These are phyloP conservation scores for Macrobrachium rosenbergii DNA, from an alignment of 1,140 invertebrate genomes.

Conservation along the genomic window DNA sequence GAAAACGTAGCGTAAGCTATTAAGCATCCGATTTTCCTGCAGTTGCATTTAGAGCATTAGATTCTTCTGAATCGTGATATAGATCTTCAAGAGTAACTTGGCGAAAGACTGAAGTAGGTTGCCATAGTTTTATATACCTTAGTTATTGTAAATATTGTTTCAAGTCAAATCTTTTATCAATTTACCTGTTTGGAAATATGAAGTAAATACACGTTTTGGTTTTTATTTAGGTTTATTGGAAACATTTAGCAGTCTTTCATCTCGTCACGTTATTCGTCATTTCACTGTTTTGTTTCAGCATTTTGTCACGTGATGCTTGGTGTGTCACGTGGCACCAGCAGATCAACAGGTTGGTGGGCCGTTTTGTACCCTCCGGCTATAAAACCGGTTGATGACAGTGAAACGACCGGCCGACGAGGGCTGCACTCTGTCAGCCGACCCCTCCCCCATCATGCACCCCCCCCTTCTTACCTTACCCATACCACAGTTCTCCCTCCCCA, in stretches of 20 bases:
- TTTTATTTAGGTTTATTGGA: neutral
- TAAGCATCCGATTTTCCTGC: too few relatives aligned
- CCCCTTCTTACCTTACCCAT: neutral
- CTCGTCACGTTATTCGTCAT: neutral
- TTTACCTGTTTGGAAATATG: too few relatives aligned
- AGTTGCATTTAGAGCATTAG: too few relatives aligned
- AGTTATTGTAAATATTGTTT: too few relatives aligned
- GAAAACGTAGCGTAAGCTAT: too few relatives aligned
- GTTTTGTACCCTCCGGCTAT: slow-evolving; percentile 21
- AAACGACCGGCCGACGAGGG: slow-evolving; percentile 39
- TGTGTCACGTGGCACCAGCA: slow-evolving; percentile 14
- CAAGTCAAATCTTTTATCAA: too few relatives aligned
- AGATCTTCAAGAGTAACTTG: too few relatives aligned
- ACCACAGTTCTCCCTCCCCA: neutral
- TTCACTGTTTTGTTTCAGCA: neutral
- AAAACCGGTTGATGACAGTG: slow-evolving; percentile 38
- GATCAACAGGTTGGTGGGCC: slow-evolving; percentile 39
- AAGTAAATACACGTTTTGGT: too few relatives aligned
- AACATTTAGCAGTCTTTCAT: neutral
- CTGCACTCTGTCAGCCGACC: slow-evolving; percentile 36
- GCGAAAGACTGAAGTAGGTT: too few relatives aligned
- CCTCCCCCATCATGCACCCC: neutral
- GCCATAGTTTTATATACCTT: too few relatives aligned
- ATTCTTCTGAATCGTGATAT: too few relatives aligned
- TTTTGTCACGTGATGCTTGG: slow-evolving; percentile 9